Base-by-base conservation (phyloP, 2,888 invertebrate genomes). In the Coelopa pilipes region DNA sequence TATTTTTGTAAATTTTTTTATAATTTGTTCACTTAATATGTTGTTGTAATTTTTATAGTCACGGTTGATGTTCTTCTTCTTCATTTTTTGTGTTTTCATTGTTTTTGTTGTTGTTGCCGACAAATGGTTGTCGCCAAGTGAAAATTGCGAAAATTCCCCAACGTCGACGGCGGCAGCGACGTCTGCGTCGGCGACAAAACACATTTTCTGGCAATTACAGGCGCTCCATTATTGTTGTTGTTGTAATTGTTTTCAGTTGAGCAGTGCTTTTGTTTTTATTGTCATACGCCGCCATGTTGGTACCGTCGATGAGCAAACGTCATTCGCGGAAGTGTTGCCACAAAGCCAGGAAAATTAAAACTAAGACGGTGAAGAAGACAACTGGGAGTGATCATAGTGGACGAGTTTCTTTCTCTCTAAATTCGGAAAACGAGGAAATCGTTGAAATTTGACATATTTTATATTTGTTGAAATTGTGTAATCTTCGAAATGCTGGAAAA, bases 191-290 rank as follows among this genome's bases (percentile, higher is more conserved):
- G 65, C 67, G 75, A 70, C 59, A 72, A 74, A 73, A 73, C 59
- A 70, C 75, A 77, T 73, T 76, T 70, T 72, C 62, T 73, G 46
- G 73, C 75, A 75, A 76, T 76, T 76, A 77, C 65, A 57, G 71
- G 55, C 53, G 53, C 11, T 17, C n/a, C 49, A 24, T 45, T 10
- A n/a, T 17, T 47, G 24, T 45, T 47, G 70, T 45, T 74, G 65
- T 65, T 74, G 53, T 63, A 69, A 50, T 21, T 12, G 21, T 19
- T 34, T 17, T 46, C 7, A 2, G 34, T 34, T 34, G 55, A 3
- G n/a, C 15, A 5, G n/a, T n/a, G n/a, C 15, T 46, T 68, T 46
- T 55, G 17, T 17, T 53, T 7, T 53, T 53, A 11, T 53, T 53
- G 53, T 49, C 13, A 53, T 53, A 7, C 21, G 70, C 60, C 60